Evolutionary conservation across 1,140 invertebrate genomes (phyloP).

Genomic region (Oryzaephilus surinamensis): DNA sequence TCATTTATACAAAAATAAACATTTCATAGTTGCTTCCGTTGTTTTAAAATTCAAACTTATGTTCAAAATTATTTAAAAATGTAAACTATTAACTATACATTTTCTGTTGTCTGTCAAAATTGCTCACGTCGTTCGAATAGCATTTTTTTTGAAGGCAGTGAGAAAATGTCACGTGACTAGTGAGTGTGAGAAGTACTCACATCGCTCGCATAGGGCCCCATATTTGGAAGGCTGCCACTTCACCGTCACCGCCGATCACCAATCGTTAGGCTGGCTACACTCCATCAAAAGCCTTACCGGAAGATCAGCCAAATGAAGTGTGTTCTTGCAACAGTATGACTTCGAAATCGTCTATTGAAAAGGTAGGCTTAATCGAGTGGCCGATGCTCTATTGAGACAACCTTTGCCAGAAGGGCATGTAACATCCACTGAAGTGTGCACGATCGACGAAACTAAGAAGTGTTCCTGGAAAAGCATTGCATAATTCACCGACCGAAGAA

Average conservation of each 20-base stretch:
- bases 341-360: constrained; percentile 28
- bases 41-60: constrained; percentile 3
- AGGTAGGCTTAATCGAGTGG: constrained; percentile 17
- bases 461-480: no score
- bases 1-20: no score
- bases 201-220: constrained; percentile 19
- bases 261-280: constrained; percentile 13
- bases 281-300: constrained; percentile 13
- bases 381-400: neutral
- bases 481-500: no score
- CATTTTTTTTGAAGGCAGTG: constrained; percentile 31
- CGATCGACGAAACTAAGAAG: no score
- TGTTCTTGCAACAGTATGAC: constrained; percentile 31
- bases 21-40: constrained; percentile 29
- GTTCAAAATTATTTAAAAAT: constrained; percentile 33
- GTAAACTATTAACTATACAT: no score
- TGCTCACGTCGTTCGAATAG: constrained; percentile 38
- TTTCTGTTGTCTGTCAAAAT: no score
- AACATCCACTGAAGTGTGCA: no score
- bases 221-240: no score
- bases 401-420: neutral
- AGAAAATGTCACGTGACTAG: no score
- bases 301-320: constrained; percentile 17
- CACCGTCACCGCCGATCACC: constrained; percentile 21
- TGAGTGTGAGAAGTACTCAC: no score